Base-by-base conservation (phyloP, 2,888 invertebrate genomes). In the Hyppa rectilinea region DNA sequence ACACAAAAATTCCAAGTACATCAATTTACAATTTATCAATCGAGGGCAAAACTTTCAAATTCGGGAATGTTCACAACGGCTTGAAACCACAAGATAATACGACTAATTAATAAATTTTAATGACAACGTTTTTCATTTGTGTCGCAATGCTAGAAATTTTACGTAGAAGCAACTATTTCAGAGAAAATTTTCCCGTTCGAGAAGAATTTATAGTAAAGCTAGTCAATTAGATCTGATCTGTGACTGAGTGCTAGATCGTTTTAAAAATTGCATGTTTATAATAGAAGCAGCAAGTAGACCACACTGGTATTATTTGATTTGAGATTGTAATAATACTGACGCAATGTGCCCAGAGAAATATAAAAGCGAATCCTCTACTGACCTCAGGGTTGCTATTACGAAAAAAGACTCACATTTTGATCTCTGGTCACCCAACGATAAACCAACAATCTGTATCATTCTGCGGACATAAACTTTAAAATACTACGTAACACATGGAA, bases 301-400 rank as follows among this genome's bases (percentile, higher is more conserved):
- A 74, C 78, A 85, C 80, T 82, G 81, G 79, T 81, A 72, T 75
- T 55, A 60, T 52, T 74, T 81, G 62, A 56, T 80, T 80, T 86
- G 85, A 87, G 83, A 87, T 88, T 88, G 82, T 85, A 63, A 61
- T 88, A 88, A 88, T 87, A 87, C 87, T 88, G 87, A 81, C 76
- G 76, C 74, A 80, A 64, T 67, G 69, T 80, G 75, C 68, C 75
- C 79, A 81, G 68, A 80, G 67, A 74, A 60, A 50, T 68, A 50
- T 56, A 50, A 52, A 75, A 76, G 50, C 64, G 52, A 66, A 77
- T 70, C 61, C 45, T 71, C 62, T 73, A 64, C 72, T 75, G 75
- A 81, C 66, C 59, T 68, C 58, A 56, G 23, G 34, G 58, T 47
- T 71, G 56, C 4, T 23, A 68, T 71, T 43, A 55, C 58, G 70